Base-by-base conservation (phyloP, 2,888 invertebrate genomes). In the Pegoplata infirma region DNA sequence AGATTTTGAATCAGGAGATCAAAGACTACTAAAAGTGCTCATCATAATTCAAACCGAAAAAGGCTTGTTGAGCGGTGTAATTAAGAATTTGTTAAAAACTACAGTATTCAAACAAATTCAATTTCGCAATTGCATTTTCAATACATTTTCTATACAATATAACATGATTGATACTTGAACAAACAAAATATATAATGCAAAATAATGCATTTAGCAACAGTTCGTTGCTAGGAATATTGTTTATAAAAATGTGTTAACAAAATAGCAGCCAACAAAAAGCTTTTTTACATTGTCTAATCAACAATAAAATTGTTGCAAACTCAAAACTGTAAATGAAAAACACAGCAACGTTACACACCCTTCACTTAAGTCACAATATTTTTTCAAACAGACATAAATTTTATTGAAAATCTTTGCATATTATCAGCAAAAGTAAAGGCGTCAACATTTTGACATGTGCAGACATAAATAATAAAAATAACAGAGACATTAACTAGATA, bases 381-480 rank as follows among this genome's bases (percentile, higher is more conserved):
- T 8, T 2, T 32, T 8, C 5, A 32, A 10, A 32, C 5, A 32
- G 8, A 32, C 32, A 32, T 32, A 8, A 32, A 32, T 32, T n/a
- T 8, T 32, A 32, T 32, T 32, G 32, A 32, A 49, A 56, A 8
- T 12, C 21, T 19, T 47, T 32, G 10, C 53, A 67, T 56, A 36
- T 64, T 64, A 46, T 44, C 49, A 59, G 51, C 40, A 46, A 23
- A 23, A 51, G 47, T 47, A 21, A 53, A 55, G 53, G 67, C 66
- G 66, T 51, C 66, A 73, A 23, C 21, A 46, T 73, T 78, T 64
- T 53, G 61, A 36, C 76, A 32, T 64, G 71, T 56, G 67, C 46
- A 77, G 76, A 56, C 77, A 76, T 23, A 76, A 51, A 32, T 66
- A 72, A 55, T 17, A 51, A 53, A 61, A 51, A 71, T 80, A 76